phyloP scores from a whole-genome alignment of 1,140 invertebrate species.

The Macrosteles quadrilineatus region DNA sequence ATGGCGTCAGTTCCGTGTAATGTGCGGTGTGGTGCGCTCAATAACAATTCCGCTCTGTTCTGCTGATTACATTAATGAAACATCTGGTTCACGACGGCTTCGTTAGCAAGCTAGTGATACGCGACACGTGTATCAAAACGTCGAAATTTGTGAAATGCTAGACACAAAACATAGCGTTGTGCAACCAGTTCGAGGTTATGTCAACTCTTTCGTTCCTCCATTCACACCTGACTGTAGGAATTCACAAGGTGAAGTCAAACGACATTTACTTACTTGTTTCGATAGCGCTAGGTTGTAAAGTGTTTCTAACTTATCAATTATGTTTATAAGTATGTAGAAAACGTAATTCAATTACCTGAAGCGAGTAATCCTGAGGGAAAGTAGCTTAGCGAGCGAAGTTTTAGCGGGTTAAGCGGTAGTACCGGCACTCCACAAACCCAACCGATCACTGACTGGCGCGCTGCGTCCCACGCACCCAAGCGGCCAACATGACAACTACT shows the following conservation, averaged over 20 bases:
- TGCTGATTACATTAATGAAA: conserved; percentile 8
- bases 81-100: not conserved
- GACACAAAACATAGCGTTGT: too few relatives aligned
- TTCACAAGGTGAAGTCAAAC: too few relatives aligned
- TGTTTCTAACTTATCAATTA: too few relatives aligned
- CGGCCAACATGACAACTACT: conserved; percentile 15
- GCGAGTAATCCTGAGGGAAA: conserved; percentile 12
- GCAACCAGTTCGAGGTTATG: conserved; percentile 11
- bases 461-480: conserved; percentile 20
- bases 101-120: not conserved
- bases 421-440: conserved; percentile 1
- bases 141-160: too few relatives aligned
- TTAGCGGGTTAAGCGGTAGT: conserved; percentile 10
- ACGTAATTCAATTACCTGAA: not conserved
- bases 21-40: not conserved
- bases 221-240: conserved; percentile 1
- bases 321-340: too few relatives aligned
- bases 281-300: too few relatives aligned
- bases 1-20: too few relatives aligned
- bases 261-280: too few relatives aligned
- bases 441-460: conserved; percentile 24
- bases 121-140: too few relatives aligned
- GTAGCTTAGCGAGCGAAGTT: conserved; percentile 16
- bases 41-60: conserved; percentile 1
- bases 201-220: not conserved